A percentile compares a stretch with the other conserved stretches of the same genome.
Evolutionary conservation across 2,888 invertebrate species (phyloP).

Genomic region (Apotomis betuletana): DNA sequence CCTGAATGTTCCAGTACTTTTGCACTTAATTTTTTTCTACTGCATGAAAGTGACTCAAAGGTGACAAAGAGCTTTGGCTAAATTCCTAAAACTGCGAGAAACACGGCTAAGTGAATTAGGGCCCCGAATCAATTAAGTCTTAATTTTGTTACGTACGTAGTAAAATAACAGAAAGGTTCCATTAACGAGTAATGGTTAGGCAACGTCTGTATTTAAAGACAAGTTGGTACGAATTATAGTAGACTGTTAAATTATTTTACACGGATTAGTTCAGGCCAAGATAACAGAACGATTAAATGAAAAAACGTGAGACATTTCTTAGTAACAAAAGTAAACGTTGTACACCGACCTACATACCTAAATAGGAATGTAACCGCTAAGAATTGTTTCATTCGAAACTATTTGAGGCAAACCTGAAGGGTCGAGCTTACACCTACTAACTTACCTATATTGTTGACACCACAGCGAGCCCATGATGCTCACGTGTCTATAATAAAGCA

Average conservation of each 20-base stretch:
- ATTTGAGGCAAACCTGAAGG: no score
- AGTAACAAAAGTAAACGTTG: no score
- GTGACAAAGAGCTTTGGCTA: slow-evolving; percentile 65
- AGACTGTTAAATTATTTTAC: not conserved
- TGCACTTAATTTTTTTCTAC: slow-evolving; percentile 62
- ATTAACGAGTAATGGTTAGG: slow-evolving; percentile 1
- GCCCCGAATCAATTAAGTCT: slow-evolving; percentile 1
- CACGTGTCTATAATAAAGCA: no score
- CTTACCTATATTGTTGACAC: no score
- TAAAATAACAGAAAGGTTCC: not conserved
- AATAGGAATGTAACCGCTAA: no score
- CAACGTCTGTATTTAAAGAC: not conserved
- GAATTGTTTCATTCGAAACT: no score
- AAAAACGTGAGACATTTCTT: no score
- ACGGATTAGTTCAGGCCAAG: not conserved
- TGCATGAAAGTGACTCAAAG: slow-evolving; percentile 65
- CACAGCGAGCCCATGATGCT: no score
- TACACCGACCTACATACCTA: no score
- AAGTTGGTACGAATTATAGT: not conserved
- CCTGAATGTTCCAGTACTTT: slow-evolving; percentile 73
- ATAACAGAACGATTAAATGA: no score
- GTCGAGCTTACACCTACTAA: no score
- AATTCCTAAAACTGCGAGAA: slow-evolving; percentile 53
- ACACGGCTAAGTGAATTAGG: slow-evolving; percentile 9
- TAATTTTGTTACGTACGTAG: not conserved